phyloP scores from a whole-genome alignment of 2,113 vertebrate species.

The Rattus rattus region DNA sequence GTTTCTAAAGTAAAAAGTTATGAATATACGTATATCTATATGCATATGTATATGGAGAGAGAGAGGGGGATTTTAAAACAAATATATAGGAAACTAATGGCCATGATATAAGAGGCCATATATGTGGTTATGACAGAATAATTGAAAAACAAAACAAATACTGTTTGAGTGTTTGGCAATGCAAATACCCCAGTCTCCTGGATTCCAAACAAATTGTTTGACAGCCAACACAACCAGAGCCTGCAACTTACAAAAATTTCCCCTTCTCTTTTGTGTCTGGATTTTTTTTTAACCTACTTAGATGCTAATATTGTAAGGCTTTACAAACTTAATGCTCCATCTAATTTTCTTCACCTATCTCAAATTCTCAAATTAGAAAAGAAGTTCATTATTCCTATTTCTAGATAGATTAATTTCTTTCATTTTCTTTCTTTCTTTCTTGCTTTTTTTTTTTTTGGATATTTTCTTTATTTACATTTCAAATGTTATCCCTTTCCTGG shows the following conservation, averaged over 20 bases:
- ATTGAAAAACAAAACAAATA: not conserved
- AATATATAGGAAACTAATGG: not conserved
- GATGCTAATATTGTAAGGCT: no score
- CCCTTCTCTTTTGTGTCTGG: not conserved
- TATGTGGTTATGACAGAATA: not conserved
- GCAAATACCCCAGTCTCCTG: constrained; percentile 59
- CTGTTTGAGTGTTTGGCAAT: not conserved
- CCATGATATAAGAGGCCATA: not conserved
- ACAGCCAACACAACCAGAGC: constrained; percentile 45
- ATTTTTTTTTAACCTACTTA: not conserved
- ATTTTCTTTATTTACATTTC: no score
- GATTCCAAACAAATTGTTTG: constrained; percentile 47
- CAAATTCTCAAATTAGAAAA: no score
- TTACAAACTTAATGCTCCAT: no score
- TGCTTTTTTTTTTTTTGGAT: no score
- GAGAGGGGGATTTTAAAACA: not conserved
- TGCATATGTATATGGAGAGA: no score
- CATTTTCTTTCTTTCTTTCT: no score
- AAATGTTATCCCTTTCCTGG: no score
- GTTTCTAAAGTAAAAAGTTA: not conserved
- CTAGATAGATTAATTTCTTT: no score
- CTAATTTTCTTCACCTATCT: no score
- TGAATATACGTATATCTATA: not conserved
- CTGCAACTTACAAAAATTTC: not conserved
- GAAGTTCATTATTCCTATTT: no score